Base-by-base conservation (phyloP, 2,797 vertebrate species). In the Apogon talboti region DNA sequence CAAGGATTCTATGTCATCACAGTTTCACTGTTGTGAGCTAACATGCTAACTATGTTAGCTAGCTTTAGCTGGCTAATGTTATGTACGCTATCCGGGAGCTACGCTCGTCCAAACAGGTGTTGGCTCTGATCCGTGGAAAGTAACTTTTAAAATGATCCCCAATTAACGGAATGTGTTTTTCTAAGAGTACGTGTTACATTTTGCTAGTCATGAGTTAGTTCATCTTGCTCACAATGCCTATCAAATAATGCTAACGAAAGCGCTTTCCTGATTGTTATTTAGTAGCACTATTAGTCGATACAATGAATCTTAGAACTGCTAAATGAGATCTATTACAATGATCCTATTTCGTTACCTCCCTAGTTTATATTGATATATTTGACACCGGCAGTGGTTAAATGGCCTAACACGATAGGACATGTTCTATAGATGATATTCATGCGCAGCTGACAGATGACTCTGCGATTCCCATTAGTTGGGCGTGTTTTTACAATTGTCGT, bases 371-470 rank as follows among this genome's bases (percentile, higher is more conserved):
- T 70, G 28, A 61, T 16, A 57, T 33, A 12, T 40, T 11, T 84
- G 74, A 75, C 68, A 74, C 8, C 37, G 8, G 38, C 35, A 66
- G 1, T 47, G 16, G 10, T 44, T 11, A 81, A 73, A 66, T 28
- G 78, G 83, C 82, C 73, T 73, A 48, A 67, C 58, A 67, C 24
- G 61, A 43, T 57, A 71, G 41, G 48, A 28, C 24, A 28, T 28
- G 50, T 15, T 70, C 15, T 18, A 6, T 18, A 21, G 9, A n/a
- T 66, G 30, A 35, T 71, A 42, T 58, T 42, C 2, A 37, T 73
- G 54, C 53, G 77, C 77, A 72, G 66, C 45, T 76, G 76, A 76
- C 78, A 74, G 64, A 86, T 87, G 79, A 88, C 82, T 82, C 7
- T 70, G 79, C 83, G 51, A 64, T 47, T 47, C 18, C 3, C 14